These are phyloP conservation scores for Ariolimax columbianus DNA, from an alignment of 2,888 invertebrate genomes.

Conservation along the genomic window DNA sequence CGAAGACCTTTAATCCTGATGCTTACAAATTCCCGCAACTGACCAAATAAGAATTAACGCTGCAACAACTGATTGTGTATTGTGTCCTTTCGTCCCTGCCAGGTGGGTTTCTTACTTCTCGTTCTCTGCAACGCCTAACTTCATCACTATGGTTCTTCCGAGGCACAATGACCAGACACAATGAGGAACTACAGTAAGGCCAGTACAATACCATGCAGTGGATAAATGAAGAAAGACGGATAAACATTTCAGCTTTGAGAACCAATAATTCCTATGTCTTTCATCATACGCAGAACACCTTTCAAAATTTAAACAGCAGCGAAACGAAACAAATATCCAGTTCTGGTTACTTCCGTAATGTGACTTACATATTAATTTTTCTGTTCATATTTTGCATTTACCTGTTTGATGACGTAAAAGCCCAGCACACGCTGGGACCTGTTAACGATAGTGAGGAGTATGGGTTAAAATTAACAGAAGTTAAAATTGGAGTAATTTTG, in stretches of 20 bases:
- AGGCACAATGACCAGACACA: too few relatives aligned
- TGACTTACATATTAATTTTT: too few relatives aligned
- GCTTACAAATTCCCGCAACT: too few relatives aligned
- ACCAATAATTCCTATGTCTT: not conserved
- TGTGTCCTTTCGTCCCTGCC: too few relatives aligned
- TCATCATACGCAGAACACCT: too few relatives aligned
- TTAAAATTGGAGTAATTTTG: constrained; percentile 30
- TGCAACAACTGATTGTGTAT: too few relatives aligned
- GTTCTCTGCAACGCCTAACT: too few relatives aligned
- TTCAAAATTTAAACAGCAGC: not conserved
- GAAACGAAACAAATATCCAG: not conserved
- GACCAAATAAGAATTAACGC: too few relatives aligned
- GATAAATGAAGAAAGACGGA: not conserved
- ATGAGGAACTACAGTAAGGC: not conserved
- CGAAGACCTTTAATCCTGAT: too few relatives aligned
- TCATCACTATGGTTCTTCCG: too few relatives aligned
- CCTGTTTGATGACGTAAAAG: not conserved
- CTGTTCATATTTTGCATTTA: not conserved
- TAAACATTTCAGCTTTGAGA: not conserved
- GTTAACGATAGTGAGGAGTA: not conserved
- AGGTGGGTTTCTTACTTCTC: too few relatives aligned
- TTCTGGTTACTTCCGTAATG: not conserved
- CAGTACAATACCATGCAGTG: not conserved
- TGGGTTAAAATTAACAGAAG: not conserved
- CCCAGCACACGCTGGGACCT: not conserved